Conservation (phyloP, 2,797 vertebrate genomes). For the Champsocephalus gunnari region DNA sequence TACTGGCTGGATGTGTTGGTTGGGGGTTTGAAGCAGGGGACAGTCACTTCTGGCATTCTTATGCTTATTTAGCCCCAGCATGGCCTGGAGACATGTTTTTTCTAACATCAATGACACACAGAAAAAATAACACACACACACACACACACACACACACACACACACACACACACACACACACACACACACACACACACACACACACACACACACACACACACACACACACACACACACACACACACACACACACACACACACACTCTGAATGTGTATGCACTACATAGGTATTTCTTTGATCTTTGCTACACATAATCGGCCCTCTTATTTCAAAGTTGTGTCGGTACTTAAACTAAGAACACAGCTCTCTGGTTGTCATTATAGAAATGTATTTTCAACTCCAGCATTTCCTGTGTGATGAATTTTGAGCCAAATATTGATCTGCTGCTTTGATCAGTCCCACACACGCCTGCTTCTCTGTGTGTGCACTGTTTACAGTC, state of each 20-base stretch:
- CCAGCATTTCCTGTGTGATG: slow-evolving; percentile 20
- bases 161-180: slow-evolving; percentile 4
- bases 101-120: slow-evolving; percentile 35
- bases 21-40: slow-evolving; percentile 62
- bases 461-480: slow-evolving; percentile 7
- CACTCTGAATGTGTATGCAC: slow-evolving; percentile 14
- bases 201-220: too few relatives aligned
- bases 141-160: too few relatives aligned
- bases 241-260: slow-evolving; percentile 2
- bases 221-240: too few relatives aligned
- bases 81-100: slow-evolving; percentile 62
- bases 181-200: too few relatives aligned
- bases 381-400: slow-evolving; percentile 18
- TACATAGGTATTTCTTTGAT: slow-evolving; percentile 10
- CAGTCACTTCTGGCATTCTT: slow-evolving; percentile 73
- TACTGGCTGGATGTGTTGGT: slow-evolving; percentile 72
- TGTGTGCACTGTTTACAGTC: slow-evolving; percentile 17
- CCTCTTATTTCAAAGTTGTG: slow-evolving; percentile 15
- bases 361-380: slow-evolving; percentile 8
- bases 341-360: slow-evolving; percentile 1
- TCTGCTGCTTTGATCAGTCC: slow-evolving; percentile 24
- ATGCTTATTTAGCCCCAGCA: slow-evolving; percentile 65
- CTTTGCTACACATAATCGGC: neutral
- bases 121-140: slow-evolving; percentile 14
- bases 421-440: slow-evolving; percentile 34